Evolutionary conservation across 2,888 invertebrate species (phyloP), one percentile per base, ranked within the genome.

Genomic region (Drosophila mimetica): DNA sequence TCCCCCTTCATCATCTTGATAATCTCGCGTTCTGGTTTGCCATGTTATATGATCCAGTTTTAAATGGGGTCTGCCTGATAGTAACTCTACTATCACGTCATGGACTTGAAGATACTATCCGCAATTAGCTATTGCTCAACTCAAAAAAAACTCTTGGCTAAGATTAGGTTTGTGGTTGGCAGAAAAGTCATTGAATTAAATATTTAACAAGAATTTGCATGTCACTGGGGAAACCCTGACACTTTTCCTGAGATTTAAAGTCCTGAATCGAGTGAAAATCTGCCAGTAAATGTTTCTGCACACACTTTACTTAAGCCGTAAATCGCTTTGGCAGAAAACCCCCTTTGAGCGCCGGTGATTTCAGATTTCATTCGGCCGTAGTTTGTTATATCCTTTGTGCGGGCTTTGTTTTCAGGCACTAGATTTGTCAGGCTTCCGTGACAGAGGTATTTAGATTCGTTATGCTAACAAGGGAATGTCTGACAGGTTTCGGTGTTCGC

Each of bases 141-240:
- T n/a, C n/a, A n/a, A n/a, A n/a, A n/a, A n/a, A 55, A 50, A 34
- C 30, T 42, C 25, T 41, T 5, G 54, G 36, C 52, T 42, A 53
- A 82, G 52, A 44, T 37, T 9, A n/a, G 22, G 9, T 8, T 9
- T 14, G 25, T n/a, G 42, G 14, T 1, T n/a, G 1, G n/a, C 39
- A 54, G n/a, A 46, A 53, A 57, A 13, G 22, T 18, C 52, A 69
- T 64, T 48, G 61, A 65, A 58, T 82, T 25, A 82, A 82, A 85
- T 74, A 85, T 85, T 85, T 71, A 82, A 60, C 73, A 69, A 69
- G 67, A 69, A 71, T 55, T 75, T 77, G 14, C 36, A 57, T 48
- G 46, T 25, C n/a, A 14, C 55, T 28, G 36, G 28, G 52, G 32
- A 28, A 16, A 36, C 34, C 37, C 37, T 36, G 55, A 37, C 18